Conservation (phyloP, 2,113 vertebrate species). For the Sakesphorus luctuosus region DNA sequence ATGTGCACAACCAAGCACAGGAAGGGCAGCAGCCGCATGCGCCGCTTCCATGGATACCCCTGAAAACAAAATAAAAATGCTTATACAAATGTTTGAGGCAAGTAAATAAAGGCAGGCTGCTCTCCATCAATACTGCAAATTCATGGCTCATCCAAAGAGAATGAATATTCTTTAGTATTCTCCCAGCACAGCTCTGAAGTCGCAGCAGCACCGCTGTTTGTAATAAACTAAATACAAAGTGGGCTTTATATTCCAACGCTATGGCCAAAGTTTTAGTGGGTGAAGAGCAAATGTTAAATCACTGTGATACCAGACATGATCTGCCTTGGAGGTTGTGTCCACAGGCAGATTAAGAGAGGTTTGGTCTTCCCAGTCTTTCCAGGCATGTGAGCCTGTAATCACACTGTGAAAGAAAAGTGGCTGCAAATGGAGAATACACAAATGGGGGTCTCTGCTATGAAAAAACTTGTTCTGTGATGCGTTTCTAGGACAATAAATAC, state of each 20-base stretch:
- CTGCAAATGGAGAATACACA: neutral
- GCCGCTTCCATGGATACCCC: slow-evolving; percentile 55
- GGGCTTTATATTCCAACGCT: neutral
- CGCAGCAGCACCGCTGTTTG: neutral
- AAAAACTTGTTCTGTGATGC: neutral
- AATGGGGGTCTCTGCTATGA: neutral
- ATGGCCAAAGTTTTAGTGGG: neutral
- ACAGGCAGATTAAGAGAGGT: neutral
- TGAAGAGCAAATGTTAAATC: no score
- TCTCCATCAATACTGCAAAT: slow-evolving; percentile 6
- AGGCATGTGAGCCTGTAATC: neutral
- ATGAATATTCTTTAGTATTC: slow-evolving; percentile 9
- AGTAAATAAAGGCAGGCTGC: slow-evolving; percentile 53
- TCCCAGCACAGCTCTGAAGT: neutral
- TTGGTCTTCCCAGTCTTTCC: neutral
- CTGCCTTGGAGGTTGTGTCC: neutral
- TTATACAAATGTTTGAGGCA: slow-evolving; percentile 46
- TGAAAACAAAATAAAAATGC: slow-evolving; percentile 58
- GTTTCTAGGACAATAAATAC: rapidly evolving
- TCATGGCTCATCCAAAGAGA: neutral
- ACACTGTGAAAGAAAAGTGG: neutral
- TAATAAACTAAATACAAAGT: neutral
- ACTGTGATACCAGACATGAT: neutral
- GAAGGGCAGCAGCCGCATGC: neutral
- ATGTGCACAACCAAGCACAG: neutral